phyloP scores from a whole-genome alignment of 2,888 invertebrate genomes.

The Heliconius hortense region DNA sequence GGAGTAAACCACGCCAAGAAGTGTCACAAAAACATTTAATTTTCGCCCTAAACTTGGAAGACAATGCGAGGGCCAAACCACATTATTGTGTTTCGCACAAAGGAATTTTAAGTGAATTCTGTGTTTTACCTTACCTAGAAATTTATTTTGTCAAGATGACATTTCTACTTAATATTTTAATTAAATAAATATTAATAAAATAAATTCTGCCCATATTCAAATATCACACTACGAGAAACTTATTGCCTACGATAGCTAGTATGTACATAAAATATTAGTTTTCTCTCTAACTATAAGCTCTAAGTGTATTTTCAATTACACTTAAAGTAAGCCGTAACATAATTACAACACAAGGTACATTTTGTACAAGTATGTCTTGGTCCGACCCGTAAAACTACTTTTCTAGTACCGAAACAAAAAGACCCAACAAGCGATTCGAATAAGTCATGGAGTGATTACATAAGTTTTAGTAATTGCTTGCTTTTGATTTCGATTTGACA shows the following conservation, averaged over 20 bases:
- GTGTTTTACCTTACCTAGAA: constrained; percentile 29
- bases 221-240: not conserved
- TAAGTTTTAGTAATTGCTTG: constrained; percentile 16
- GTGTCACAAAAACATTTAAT: constrained; percentile 29
- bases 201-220: not conserved
- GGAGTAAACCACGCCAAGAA: constrained; percentile 1
- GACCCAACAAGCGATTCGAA: not conserved
- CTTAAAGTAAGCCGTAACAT: not conserved
- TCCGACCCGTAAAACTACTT: constrained; percentile 1
- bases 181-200: not conserved
- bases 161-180: constrained; percentile 24
- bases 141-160: constrained; percentile 33
- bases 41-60: constrained; percentile 24
- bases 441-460: constrained; percentile 9
- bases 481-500: constrained; percentile 13
- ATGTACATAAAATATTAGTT: not conserved
- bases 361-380: constrained; percentile 14
- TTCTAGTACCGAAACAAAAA: constrained; percentile 20
- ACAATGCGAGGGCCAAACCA: constrained; percentile 28
- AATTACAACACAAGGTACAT: constrained; percentile 8
- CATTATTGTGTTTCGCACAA: constrained; percentile 27
- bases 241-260: not conserved
- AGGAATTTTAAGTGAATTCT: constrained; percentile 41
- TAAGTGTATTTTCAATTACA: constrained; percentile 8
- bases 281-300: not conserved